Conservation (phyloP, 2,797 vertebrate species). For the Stomatorhinus walkeri region DNA sequence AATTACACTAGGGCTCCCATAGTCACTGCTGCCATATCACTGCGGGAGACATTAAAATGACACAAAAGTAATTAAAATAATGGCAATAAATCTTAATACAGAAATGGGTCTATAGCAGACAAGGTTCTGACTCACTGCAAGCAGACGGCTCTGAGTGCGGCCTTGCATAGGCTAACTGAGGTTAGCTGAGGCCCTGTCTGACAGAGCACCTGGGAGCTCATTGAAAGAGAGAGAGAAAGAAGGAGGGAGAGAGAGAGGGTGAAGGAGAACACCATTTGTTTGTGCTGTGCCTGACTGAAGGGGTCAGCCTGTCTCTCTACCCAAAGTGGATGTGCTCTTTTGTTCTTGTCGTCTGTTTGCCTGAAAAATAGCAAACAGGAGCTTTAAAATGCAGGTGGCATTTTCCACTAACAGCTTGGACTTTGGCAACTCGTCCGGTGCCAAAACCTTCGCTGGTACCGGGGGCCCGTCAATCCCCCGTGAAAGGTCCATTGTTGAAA, state of each 20-base stretch:
- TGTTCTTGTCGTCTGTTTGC: neutral
- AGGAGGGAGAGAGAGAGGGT: neutral
- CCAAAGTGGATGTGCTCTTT: slow-evolving; percentile 1
- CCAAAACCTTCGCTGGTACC: neutral
- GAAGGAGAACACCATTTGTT: neutral
- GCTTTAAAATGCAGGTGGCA: neutral
- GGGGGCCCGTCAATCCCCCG: neutral
- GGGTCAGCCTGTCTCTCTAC: neutral
- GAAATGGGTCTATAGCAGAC: neutral
- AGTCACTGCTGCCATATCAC: neutral
- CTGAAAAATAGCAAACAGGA: neutral
- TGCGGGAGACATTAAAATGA: neutral
- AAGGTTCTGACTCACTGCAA: neutral
- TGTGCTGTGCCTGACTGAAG: neutral
- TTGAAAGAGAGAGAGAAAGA: neutral
- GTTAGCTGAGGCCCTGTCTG: neutral
- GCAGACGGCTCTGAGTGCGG: neutral
- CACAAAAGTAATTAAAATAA: slow-evolving; percentile 10
- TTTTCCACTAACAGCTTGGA: neutral
- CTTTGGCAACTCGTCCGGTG: neutral
- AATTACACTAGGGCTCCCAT: neutral
- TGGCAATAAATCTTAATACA: slow-evolving; percentile 3
- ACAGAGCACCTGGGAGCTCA: neutral
- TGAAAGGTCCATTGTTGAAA: neutral
- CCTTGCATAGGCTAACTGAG: neutral